Evolutionary conservation across 2,888 invertebrate genomes (phyloP), one percentile per base, ranked within the genome.

Genomic region (Amblyjoppa proteus): DNA sequence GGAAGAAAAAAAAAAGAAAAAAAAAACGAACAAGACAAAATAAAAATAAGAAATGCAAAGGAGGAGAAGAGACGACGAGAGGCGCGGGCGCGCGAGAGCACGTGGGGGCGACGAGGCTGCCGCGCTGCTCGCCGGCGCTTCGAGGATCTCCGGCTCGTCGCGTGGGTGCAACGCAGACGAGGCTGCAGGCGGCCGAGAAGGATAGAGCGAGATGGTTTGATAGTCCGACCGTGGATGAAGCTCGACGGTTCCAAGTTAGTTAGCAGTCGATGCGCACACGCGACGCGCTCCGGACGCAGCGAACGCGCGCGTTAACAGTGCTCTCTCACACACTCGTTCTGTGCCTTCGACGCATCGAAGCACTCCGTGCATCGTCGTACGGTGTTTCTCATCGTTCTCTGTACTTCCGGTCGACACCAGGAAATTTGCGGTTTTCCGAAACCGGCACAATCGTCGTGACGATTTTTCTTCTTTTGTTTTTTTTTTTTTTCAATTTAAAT

Each of bases 231-330:
- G 87, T 87, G 88, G 88, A 88, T 88, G 88, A 89, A 88, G 90
- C 90, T 90, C 89, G 89, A 88, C 88, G 45, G 90, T 90, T 89
- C 89, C 90, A 90, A 91, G 91, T 92, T 93, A 92, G 92, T 93
- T 93, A 92, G 92, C 93, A 94, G 94, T 94, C 93, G 93, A 92
- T 91, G 93, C 93, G 94, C 93, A 92, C 93, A 92, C 93, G 91
- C 90, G 91, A 92, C 92, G 91, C 92, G 92, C 85, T 92, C 89
- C 93, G 93, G 93, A 93, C 92, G 91, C 89, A 80, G 61, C 71
- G 76, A 78, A 78, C 74, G 79, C 82, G 85, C 83, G 79, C 53
- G 79, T 77, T 51, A 49, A 9, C 28, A 51, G 45, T 56, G 38
- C 64, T 64, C 31, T n/a, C 34, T 80, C 49, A 49, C 49, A 56